Percentiles rank a stretch among this genome's conserved stretches.
phyloP scores from a whole-genome alignment of 2,797 vertebrate species.

The Syncerus caffer region DNA sequence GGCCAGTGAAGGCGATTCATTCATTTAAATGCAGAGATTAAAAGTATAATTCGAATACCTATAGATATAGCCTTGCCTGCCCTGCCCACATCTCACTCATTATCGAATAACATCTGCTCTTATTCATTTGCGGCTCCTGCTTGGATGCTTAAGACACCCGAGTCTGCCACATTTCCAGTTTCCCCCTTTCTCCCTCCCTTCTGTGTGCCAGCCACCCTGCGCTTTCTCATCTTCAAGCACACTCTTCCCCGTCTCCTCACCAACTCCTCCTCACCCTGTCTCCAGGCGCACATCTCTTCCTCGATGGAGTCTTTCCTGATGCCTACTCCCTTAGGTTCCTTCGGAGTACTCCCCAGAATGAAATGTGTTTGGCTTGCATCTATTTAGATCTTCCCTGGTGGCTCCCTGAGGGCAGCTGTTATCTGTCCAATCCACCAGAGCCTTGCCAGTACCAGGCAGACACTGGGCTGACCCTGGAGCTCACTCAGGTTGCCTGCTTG shows the following conservation, averaged over 20 bases:
- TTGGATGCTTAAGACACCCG: too few relatives aligned
- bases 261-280: not conserved
- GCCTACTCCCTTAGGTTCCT: not conserved
- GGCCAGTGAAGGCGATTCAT: not conserved
- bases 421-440: not conserved
- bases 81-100: not conserved
- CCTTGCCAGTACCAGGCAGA: not conserved
- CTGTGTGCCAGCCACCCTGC: not conserved
- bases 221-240: not conserved
- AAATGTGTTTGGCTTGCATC: not conserved
- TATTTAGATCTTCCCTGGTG: too few relatives aligned
- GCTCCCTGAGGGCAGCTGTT: not conserved
- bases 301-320: not conserved
- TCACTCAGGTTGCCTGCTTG: not conserved
- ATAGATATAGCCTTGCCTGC: not conserved
- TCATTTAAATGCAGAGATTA: not conserved
- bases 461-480: not conserved
- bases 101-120: not conserved
- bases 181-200: not conserved
- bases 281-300: not conserved
- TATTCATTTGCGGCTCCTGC: not conserved
- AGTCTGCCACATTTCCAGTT: not conserved
- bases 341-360: not conserved
- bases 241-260: not conserved
- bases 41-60: not conserved